Percentiles rank a stretch among this genome's conserved stretches.
These are phyloP conservation scores for Hormaphis cornu DNA, from an alignment of 1,140 invertebrate genomes.

Conservation along the genomic window DNA sequence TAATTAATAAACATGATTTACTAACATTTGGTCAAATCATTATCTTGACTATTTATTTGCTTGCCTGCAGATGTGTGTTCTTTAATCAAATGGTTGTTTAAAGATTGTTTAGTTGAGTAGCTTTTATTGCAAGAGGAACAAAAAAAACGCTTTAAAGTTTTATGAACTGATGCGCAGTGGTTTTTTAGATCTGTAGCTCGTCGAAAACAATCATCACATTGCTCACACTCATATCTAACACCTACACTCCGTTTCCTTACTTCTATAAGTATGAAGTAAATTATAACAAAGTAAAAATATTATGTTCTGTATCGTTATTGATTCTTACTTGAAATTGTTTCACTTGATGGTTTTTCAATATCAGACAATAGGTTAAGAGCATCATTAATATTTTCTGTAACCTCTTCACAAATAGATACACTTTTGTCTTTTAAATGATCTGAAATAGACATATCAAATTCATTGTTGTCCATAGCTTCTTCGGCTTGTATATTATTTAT, in stretches of 20 bases:
- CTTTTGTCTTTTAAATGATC: neutral
- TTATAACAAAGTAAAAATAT: neutral
- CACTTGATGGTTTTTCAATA: neutral
- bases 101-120: conserved; percentile 4
- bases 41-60: neutral
- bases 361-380: neutral
- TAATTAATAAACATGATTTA: neutral
- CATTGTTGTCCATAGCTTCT: neutral
- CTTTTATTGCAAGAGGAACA: conserved; percentile 8
- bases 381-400: neutral
- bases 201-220: neutral
- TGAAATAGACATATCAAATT: neutral
- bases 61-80: neutral
- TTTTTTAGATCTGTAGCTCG: conserved; percentile 12
- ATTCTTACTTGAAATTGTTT: neutral
- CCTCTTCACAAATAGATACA: neutral
- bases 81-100: conserved; percentile 8
- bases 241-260: neutral
- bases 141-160: neutral
- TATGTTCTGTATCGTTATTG: neutral
- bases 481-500: conserved; percentile 18
- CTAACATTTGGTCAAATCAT: neutral
- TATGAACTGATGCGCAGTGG: neutral
- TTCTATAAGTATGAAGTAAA: neutral
- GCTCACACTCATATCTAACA: neutral